A percentile compares a stretch with the other conserved stretches of the same genome.
Evolutionary conservation across 2,797 vertebrate genomes (phyloP).

Genomic region (Chaenodraco wilsoni): DNA sequence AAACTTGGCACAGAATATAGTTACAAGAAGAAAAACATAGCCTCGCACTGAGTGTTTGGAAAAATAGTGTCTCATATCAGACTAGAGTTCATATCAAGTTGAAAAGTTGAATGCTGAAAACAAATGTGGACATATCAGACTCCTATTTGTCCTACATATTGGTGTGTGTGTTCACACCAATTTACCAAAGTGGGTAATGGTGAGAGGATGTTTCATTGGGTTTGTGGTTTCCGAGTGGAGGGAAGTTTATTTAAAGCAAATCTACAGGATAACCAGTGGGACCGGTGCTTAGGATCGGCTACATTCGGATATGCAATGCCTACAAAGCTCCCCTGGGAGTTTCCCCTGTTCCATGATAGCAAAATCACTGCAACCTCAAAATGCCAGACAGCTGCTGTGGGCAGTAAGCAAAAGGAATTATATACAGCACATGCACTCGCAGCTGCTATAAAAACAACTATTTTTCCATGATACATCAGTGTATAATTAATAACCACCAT

Average conservation of each 20-base stretch:
- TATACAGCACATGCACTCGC: slow-evolving; percentile 36
- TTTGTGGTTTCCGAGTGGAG: slow-evolving; percentile 55
- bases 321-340: slow-evolving; percentile 65
- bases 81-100: slow-evolving; percentile 32
- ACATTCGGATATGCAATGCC: slow-evolving; percentile 51
- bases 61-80: slow-evolving; percentile 31
- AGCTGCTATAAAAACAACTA: slow-evolving; percentile 56
- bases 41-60: slow-evolving; percentile 24
- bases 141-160: slow-evolving; percentile 52
- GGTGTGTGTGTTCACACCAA: slow-evolving; percentile 14
- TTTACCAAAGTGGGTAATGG: slow-evolving; percentile 32
- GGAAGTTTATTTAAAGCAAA: slow-evolving; percentile 64
- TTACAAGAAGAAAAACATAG: slow-evolving; percentile 24
- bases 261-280: slow-evolving; percentile 57
- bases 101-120: slow-evolving; percentile 32
- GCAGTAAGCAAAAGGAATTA: slow-evolving; percentile 43
- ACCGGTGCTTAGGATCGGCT: slow-evolving; percentile 48
- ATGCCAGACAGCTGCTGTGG: slow-evolving; percentile 79
- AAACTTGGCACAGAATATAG: slow-evolving; percentile 17
- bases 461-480: slow-evolving; percentile 52
- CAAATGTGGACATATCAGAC: slow-evolving; percentile 47
- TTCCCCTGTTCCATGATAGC: slow-evolving; percentile 72
- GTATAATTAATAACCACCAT: slow-evolving; percentile 49
- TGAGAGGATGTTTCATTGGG: slow-evolving; percentile 28
- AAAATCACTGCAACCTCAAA: slow-evolving; percentile 77